phyloP scores from a whole-genome alignment of 2,888 invertebrate genomes.

The Cyrtodaria siliqua region DNA sequence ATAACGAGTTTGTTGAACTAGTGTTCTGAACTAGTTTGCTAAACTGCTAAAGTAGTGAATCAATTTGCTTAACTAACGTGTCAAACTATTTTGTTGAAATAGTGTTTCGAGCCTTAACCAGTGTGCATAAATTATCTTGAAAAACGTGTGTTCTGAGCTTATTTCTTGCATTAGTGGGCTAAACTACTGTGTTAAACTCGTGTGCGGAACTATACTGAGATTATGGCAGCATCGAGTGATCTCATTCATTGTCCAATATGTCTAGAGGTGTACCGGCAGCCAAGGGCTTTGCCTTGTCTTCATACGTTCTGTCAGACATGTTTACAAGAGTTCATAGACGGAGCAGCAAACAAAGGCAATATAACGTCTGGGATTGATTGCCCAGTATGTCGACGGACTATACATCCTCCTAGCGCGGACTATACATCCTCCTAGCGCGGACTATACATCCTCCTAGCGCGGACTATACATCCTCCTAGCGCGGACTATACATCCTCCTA shows the following conservation, averaged over 20 bases:
- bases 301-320: slow-evolving; percentile 43
- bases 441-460: slow-evolving; percentile 5
- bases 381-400: slow-evolving; percentile 22
- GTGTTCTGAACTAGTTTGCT: no score
- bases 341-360: not conserved
- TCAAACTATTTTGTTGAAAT: no score
- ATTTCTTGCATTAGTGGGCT: no score
- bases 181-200: no score
- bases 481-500: no score
- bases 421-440: slow-evolving; percentile 5
- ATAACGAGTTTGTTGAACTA: no score
- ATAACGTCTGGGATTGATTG: slow-evolving; percentile 13
- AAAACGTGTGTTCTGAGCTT: no score
- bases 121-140: no score
- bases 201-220: no score
- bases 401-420: slow-evolving; percentile 4
- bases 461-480: slow-evolving; percentile 4
- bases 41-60: no score
- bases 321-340: slow-evolving; percentile 31
- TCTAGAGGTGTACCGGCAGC: slow-evolving; percentile 27
- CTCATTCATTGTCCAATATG: slow-evolving; percentile 35
- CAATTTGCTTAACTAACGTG: no score
- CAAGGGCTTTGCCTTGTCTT: slow-evolving; percentile 38
- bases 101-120: no score
- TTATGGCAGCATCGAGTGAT: slow-evolving; percentile 14